Conservation (phyloP, 2,888 invertebrate genomes). For the Mayetiola destructor region DNA sequence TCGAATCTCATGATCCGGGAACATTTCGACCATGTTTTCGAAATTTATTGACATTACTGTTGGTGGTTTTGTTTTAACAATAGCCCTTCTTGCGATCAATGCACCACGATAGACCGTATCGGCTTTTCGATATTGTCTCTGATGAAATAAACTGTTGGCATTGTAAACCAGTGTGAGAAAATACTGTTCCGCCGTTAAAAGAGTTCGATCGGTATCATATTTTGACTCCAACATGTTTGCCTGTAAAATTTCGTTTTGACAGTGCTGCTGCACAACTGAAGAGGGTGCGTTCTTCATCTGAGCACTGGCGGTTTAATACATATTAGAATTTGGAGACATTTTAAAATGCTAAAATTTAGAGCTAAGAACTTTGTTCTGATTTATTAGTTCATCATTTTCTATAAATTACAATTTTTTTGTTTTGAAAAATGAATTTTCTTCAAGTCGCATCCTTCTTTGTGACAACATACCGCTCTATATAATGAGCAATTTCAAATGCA, state of each 20-base stretch:
- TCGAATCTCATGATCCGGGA: conserved; percentile 50
- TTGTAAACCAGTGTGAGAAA: conserved; percentile 54
- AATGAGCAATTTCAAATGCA: conserved; percentile 66
- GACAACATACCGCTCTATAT: conserved; percentile 44
- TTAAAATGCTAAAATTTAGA: not conserved
- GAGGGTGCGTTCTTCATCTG: not conserved
- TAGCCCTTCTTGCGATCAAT: conserved; percentile 33
- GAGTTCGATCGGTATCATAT: conserved; percentile 43
- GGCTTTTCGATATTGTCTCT: conserved; percentile 51
- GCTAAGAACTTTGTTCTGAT: no score
- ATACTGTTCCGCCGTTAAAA: conserved; percentile 41
- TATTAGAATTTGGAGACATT: not conserved
- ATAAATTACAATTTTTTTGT: no score
- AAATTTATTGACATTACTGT: conserved; percentile 24
- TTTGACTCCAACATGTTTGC: conserved; percentile 49
- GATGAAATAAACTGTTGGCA: conserved; percentile 52
- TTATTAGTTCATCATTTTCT: no score
- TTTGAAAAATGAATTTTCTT: no score
- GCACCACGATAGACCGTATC: conserved; percentile 51
- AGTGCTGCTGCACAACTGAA: no score
- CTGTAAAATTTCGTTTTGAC: conserved; percentile 34
- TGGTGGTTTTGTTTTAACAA: conserved; percentile 25
- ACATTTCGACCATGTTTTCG: conserved; percentile 27
- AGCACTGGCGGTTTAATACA: no score
- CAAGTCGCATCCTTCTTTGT: no score